These are phyloP conservation scores for Tetragnatha montana DNA, from an alignment of 2,888 invertebrate genomes.

Conservation along the genomic window DNA sequence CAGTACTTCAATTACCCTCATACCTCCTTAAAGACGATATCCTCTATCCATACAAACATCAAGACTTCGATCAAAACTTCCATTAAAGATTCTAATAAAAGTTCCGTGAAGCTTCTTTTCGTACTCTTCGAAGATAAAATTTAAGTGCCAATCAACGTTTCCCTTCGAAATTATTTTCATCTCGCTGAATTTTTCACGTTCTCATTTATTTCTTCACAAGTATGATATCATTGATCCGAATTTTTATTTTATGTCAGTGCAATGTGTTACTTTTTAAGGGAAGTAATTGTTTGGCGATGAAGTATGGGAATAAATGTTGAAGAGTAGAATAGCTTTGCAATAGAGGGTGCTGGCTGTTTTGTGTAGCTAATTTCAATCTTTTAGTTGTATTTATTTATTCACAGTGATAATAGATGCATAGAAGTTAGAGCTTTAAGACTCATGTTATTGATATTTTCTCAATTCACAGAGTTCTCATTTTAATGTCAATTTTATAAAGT, in stretches of 20 bases:
- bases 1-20: background rate
- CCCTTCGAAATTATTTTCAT: background rate
- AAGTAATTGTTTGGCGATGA: background rate
- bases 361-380: too few relatives aligned
- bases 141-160: background rate
- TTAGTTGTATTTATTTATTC: too few relatives aligned
- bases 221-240: background rate
- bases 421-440: too few relatives aligned
- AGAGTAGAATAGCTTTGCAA: background rate
- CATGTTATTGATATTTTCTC: too few relatives aligned
- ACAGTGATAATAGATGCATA: too few relatives aligned
- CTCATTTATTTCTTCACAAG: background rate
- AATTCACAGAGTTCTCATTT: too few relatives aligned
- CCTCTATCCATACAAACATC: background rate
- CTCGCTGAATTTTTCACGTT: background rate
- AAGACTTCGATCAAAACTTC: background rate
- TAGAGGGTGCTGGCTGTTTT: too few relatives aligned
- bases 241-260: background rate
- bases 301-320: background rate
- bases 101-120: background rate
- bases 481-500: too few relatives aligned
- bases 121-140: background rate
- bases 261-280: background rate
- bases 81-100: slow-evolving; percentile 1
- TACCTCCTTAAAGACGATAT: background rate